Evolutionary conservation across 2,888 invertebrate genomes (phyloP).

Genomic region (Hypomecis atomaria): DNA sequence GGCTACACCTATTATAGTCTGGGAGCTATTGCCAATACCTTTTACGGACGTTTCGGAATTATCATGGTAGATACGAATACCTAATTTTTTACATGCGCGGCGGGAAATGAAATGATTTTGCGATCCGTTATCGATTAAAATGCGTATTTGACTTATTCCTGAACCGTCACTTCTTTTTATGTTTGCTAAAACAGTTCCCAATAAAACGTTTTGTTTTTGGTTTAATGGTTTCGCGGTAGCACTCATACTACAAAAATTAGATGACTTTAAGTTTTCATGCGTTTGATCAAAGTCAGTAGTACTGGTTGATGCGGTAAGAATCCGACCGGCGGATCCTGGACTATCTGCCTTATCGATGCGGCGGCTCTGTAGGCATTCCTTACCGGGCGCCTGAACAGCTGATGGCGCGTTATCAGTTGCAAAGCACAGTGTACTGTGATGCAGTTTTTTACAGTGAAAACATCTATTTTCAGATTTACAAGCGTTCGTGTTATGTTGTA

Average conservation of each 20-base stretch:
- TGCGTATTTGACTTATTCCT: too few species aligned
- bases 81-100: too few species aligned
- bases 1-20: too few species aligned
- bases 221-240: background rate
- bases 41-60: too few species aligned
- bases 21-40: too few species aligned
- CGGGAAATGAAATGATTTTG: too few species aligned
- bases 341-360: background rate
- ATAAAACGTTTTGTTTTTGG: constrained; percentile 1
- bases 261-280: background rate
- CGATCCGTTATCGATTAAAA: too few species aligned
- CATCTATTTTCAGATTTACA: background rate
- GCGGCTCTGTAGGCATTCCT: background rate
- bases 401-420: background rate
- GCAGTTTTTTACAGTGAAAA: background rate
- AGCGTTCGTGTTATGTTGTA: constrained; percentile 3
- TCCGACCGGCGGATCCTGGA: background rate
- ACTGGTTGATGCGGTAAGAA: background rate
- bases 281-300: too few species aligned
- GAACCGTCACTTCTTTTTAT: too few species aligned
- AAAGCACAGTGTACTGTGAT: background rate
- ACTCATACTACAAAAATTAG: constrained; percentile 5
- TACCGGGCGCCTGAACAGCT: too few species aligned
- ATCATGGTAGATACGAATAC: too few species aligned
- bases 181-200: constrained; percentile 5